Conservation (phyloP, 2,797 vertebrate species). For the Sebastes vulpes region DNA sequence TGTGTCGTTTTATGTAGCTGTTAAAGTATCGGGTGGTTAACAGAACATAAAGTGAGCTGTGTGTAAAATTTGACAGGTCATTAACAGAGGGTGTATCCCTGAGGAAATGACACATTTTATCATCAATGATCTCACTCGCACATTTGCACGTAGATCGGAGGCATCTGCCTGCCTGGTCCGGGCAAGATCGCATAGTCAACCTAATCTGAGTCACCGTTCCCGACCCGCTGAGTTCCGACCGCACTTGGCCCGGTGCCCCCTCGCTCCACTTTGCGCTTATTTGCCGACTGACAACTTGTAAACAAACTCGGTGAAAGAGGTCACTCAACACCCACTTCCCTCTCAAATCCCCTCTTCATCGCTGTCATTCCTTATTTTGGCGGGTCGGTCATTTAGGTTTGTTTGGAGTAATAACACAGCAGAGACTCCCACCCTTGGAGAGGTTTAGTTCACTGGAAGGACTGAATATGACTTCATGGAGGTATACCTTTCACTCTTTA, state of each 20-base stretch:
- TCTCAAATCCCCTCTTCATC: slow-evolving; percentile 43
- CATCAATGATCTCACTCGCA: slow-evolving; percentile 40
- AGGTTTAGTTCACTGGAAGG: slow-evolving; percentile 57
- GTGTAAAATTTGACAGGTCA: slow-evolving; percentile 51
- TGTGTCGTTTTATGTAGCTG: slow-evolving; percentile 4
- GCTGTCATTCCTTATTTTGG: slow-evolving; percentile 50
- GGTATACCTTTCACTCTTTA: slow-evolving; percentile 49
- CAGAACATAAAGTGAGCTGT: slow-evolving; percentile 50
- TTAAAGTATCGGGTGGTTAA: slow-evolving; percentile 59
- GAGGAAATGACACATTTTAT: slow-evolving; percentile 50
- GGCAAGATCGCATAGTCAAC: background rate
- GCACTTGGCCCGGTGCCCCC: background rate
- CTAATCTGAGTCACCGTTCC: slow-evolving; percentile 9
- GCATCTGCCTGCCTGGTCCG: slow-evolving; percentile 19
- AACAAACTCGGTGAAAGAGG: slow-evolving; percentile 66
- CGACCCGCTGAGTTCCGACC: background rate
- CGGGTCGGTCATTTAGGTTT: slow-evolving; percentile 56
- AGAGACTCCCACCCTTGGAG: slow-evolving; percentile 51
- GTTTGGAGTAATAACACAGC: slow-evolving; percentile 75
- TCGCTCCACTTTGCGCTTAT: slow-evolving; percentile 39
- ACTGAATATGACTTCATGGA: slow-evolving; percentile 59
- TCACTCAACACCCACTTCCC: slow-evolving; percentile 62
- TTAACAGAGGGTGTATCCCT: slow-evolving; percentile 50
- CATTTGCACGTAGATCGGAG: slow-evolving; percentile 17
- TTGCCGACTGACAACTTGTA: slow-evolving; percentile 62